Conservation (phyloP, 64 coral and sea anemone species). For the Dendronephthya gigantea region DNA sequence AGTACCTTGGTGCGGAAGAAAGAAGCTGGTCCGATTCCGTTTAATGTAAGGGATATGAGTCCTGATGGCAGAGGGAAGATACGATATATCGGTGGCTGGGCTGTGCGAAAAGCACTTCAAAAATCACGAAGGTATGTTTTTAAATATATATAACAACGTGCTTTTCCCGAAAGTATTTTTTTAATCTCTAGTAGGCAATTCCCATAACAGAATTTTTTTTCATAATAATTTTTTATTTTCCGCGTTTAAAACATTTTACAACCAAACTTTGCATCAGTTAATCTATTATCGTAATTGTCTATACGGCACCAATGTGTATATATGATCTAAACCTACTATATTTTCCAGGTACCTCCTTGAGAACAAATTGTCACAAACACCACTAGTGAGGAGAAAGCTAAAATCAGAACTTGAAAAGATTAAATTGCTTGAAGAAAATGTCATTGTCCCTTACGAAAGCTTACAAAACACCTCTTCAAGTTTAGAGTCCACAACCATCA, state of each 20-base stretch:
- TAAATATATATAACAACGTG: no score
- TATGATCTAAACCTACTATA: no score
- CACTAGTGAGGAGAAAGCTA: neutral
- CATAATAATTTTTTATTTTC: no score
- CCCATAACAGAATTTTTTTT: neutral
- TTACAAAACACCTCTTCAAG: neutral
- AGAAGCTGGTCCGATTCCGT: neutral
- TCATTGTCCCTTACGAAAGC: neutral
- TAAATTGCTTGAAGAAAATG: slow-evolving; percentile 19
- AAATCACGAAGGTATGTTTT: neutral
- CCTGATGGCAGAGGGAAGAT: neutral
- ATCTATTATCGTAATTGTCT: no score
- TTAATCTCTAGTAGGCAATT: neutral
- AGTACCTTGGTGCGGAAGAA: neutral
- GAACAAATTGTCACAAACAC: slow-evolving; percentile 3
- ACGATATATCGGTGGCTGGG: neutral
- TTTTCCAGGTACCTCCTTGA: slow-evolving; percentile 2
- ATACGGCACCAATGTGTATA: no score
- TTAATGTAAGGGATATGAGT: neutral
- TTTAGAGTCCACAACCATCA: neutral
- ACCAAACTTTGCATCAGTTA: no score
- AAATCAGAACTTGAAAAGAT: neutral
- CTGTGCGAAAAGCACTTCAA: neutral
- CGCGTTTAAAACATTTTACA: no score
- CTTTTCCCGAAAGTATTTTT: neutral